Base-by-base conservation (phyloP, 2,888 invertebrate species). In the Sinopyrophorus schimmeli region DNA sequence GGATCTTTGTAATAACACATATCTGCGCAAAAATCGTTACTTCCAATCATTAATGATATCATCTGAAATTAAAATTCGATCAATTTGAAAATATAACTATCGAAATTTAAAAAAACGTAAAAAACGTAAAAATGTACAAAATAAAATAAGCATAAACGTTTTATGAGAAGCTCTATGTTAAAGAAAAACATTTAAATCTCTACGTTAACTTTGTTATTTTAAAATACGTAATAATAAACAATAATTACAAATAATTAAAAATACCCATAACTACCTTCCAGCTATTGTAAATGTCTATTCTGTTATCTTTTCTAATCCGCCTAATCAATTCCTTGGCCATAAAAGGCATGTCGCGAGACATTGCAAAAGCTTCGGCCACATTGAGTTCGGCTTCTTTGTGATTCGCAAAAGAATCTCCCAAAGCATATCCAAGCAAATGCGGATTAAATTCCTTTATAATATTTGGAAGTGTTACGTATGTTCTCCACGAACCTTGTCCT, bases 361-460 rank as follows among this genome's bases (percentile, higher is more conserved):
- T 76, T 3, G 82, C 80, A 0, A 77, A 80, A 34, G 70, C 60
- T 64, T 83, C 82, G 11, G 81, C 83, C 0, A 82, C 77, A 61
- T 84, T 82, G 49, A 83, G 79, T 58, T 76, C 73, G 0, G 80
- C 75, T 3, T 59, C 69, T 42, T 54, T 49, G 15, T 74, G 73
- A 17, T 69, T 70, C 1, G 77, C 70, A 3, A 76, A 63, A 0
- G 79, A 76, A 61, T 80, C 78, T n/a, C 71, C 70, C 1, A 74
- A 46, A 0, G 84, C 76, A 56, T 80, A 84, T 0, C 86, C 86
- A 41, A 81, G 71, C 9, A 86, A 64, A 28, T 80, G 76, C 0
- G 82, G 81, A 69, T 85, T 86, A 65, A 80, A 86, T 62, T 77
- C 80, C 61, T 80, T 81, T 10, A 83, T 61, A 28, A 83, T 80